phyloP scores from a whole-genome alignment of 2,888 invertebrate genomes.

The Andrena fulva region DNA sequence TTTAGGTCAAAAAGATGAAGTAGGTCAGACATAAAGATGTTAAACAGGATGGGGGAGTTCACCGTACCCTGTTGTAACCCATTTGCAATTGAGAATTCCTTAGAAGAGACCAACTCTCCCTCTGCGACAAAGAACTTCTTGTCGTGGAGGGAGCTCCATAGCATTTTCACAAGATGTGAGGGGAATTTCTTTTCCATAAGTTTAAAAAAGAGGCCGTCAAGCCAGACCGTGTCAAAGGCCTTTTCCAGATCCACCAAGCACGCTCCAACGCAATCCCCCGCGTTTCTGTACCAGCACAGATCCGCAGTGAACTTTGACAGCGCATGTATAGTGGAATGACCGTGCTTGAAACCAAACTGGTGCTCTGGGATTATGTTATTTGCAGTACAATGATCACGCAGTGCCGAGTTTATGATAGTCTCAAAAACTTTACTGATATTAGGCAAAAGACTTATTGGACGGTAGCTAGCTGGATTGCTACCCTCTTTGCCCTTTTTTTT shows the following conservation, averaged over 20 bases:
- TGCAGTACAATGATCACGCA: constrained; percentile 26
- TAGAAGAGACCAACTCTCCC: background rate
- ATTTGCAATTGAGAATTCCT: background rate
- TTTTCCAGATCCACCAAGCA: constrained; percentile 24
- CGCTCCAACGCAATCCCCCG: constrained; percentile 39
- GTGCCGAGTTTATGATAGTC: constrained; percentile 55
- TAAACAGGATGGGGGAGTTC: constrained; percentile 20
- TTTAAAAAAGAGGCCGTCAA: constrained; percentile 44
- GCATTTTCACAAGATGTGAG: background rate
- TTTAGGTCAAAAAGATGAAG: constrained; percentile 28
- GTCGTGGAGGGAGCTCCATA: constrained; percentile 26
- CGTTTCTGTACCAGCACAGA: constrained; percentile 45
- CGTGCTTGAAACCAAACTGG: constrained; percentile 64
- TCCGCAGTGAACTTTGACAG: constrained; percentile 36
- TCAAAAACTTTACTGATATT: constrained; percentile 72
- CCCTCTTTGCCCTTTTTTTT: constrained; percentile 24
- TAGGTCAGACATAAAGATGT: constrained; percentile 11
- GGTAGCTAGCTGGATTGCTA: background rate
- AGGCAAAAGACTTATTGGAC: constrained; percentile 57
- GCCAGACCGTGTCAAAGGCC: constrained; percentile 18
- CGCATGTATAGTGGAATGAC: background rate
- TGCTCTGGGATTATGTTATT: constrained; percentile 61
- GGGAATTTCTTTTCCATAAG: constrained; percentile 46
- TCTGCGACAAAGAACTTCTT: constrained; percentile 11
- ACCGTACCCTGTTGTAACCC: constrained; percentile 14